Evolutionary conservation across 2,888 invertebrate genomes (phyloP), one percentile per base, ranked within the genome.

Genomic region (Epinotia bilunana): DNA sequence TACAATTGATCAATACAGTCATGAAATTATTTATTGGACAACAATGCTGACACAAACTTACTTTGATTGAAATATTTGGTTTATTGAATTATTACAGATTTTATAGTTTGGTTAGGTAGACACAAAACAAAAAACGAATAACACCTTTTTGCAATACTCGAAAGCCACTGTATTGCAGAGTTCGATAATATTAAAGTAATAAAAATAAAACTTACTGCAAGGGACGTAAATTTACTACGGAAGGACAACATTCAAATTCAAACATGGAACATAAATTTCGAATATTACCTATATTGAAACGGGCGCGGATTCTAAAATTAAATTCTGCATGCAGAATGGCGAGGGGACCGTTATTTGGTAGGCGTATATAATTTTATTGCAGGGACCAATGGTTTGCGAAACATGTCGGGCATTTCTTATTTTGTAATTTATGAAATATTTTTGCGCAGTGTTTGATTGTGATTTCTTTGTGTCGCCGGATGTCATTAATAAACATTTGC

Each of bases 311-410:
- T 92, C 88, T 92, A 92, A 94, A 94, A 94, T 94, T 93, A 88
- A 93, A 82, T 92, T 93, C 90, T 90, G 94, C 92, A 93, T 94
- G 93, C 94, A 90, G 91, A 93, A 93, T 91, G 87, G 81, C 84
- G 83, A 84, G 88, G 88, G 86, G 86, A 83, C 80, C 85, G 87
- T 87, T 94, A 94, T 94, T 94, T 91, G 89, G 93, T 90, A 93
- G 94, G 94, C 94, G 94, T 94, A 92, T 92, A 94, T 93, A 94
- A 94, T 94, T 94, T 93, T 93, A 93, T 92, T 90, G 90, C 90
- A 81, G 87, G 88, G 93, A 88, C 93, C 93, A 92, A 92, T 91
- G 93, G 91, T 89, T 92, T 86, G 91, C 88, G 86, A 90, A 91
- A 91, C 90, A 90, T 87, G 87, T 85, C 84, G 83, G 84, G 86